Evolutionary conservation across 2,888 invertebrate genomes (phyloP), one percentile per base, ranked within the genome.

Genomic region (Pyralis farinalis): DNA sequence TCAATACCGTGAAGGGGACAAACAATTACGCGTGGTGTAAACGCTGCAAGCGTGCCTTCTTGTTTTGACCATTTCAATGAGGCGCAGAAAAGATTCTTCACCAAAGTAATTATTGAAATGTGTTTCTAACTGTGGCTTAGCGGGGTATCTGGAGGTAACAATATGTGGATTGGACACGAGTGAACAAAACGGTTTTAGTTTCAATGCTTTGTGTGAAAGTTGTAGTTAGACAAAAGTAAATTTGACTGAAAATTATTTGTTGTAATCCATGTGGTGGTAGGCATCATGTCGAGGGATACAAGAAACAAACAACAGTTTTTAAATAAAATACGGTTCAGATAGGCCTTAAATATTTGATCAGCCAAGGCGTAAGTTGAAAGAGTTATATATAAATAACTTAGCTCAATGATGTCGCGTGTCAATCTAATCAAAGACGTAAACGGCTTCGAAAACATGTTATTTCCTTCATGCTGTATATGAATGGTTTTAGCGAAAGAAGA

Each of bases 61-160:
- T 83, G 65, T 83, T 82, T 78, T 82, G 81, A 79, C 80, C 71
- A 73, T 78, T 78, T 71, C 73, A 76, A 81, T 75, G 72, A 78
- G 64, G 54, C 52, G 57, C 62, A 66, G 71, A 77, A 78, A 74
- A 73, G 73, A 72, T 72, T 71, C 67, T 57, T 80, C 75, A 85
- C 86, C 84, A 81, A 75, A 66, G 75, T 86, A 77, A 86, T 86
- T 83, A 87, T 85, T 69, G 60, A 65, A 76, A 75, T 65, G 53
- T 69, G 57, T 43, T 58, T 55, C 36, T 84, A 85, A 85, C 87
- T 81, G 87, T 86, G 63, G 76, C 83, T 41, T 77, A 58, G 82
- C 83, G 75, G 86, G 87, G 56, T 49, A 58, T 64, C 71, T 49
- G 49, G 40, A 39, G 37, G 31, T 41, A 44, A 79, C 75, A 79